Evolutionary conservation across 2,113 vertebrate genomes (phyloP).

Genomic region (Boleophthalmus pectinirostris): DNA sequence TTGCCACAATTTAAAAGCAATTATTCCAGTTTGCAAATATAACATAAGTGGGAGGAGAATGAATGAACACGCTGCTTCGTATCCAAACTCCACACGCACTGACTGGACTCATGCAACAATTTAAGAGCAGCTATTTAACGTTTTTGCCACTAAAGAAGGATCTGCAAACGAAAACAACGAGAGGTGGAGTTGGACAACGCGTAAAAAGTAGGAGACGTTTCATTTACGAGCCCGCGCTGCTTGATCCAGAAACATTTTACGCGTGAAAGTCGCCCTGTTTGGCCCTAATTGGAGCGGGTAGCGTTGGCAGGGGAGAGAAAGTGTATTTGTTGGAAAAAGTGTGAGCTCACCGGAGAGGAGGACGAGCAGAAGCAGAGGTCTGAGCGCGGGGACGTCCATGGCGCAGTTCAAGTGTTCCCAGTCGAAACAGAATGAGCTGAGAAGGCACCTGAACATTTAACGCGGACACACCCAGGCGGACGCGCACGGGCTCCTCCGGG

Average conservation of each 20-base stretch:
- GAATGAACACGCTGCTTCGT: neutral
- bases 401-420: constrained; percentile 31
- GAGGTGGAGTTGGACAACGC: neutral
- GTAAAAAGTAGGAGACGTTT: neutral
- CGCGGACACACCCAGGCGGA: constrained; percentile 48
- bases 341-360: constrained; percentile 16
- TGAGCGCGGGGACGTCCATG: constrained; percentile 34
- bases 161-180: neutral
- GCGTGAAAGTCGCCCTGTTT: neutral
- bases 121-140: no score
- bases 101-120: no score
- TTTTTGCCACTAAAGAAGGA: no score
- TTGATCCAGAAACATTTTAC: neutral
- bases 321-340: fast-evolving
- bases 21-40: neutral
- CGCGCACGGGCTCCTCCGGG: neutral
- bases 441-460: constrained; percentile 31
- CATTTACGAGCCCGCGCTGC: neutral
- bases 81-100: neutral
- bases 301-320: neutral
- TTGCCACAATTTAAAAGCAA: no score
- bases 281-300: neutral
- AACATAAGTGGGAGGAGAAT: neutral
- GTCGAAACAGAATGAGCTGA: constrained; percentile 9
- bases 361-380: constrained; percentile 32